These are phyloP conservation scores for Tiphia femorata DNA, from an alignment of 2,888 invertebrate species.

Conservation along the genomic window DNA sequence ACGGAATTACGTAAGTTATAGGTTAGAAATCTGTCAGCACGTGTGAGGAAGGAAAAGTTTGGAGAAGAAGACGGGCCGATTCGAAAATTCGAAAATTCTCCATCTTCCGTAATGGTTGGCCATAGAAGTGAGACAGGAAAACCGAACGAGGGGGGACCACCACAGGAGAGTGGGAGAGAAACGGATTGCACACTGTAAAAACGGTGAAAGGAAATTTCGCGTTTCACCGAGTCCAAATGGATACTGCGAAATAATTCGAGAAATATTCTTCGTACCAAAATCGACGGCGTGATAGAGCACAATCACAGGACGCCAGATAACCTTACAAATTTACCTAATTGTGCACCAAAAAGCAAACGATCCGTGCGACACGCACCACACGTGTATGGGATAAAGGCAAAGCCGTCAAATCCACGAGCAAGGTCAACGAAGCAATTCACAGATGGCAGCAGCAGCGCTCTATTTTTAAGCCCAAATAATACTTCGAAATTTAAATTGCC, in stretches of 20 bases:
- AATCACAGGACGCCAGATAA: background rate
- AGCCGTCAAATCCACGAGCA: conserved; percentile 23
- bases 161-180: background rate
- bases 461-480: too few species aligned
- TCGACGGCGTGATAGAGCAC: too few species aligned
- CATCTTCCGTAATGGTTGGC: conserved; percentile 24
- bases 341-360: conserved; percentile 57
- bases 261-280: background rate
- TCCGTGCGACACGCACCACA: conserved; percentile 49
- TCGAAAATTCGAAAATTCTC: conserved; percentile 25
- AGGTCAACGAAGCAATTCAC: background rate
- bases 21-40: conserved; percentile 30
- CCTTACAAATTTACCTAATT: conserved; percentile 50
- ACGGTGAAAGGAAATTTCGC: conserved; percentile 24
- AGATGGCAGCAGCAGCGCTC: conserved; percentile 1
- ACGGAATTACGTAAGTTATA: conserved; percentile 37
- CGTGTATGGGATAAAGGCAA: conserved; percentile 47
- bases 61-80: background rate
- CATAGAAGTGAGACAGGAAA: background rate
- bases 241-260: background rate
- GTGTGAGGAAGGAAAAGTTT: conserved; percentile 1
- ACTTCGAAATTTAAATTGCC: too few species aligned
- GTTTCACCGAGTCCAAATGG: too few species aligned
- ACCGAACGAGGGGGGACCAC: background rate
- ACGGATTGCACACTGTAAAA: background rate